Percentiles rank a stretch among this genome's conserved stretches.
phyloP scores from a whole-genome alignment of 1,140 invertebrate genomes.

The Streblospio benedicti region DNA sequence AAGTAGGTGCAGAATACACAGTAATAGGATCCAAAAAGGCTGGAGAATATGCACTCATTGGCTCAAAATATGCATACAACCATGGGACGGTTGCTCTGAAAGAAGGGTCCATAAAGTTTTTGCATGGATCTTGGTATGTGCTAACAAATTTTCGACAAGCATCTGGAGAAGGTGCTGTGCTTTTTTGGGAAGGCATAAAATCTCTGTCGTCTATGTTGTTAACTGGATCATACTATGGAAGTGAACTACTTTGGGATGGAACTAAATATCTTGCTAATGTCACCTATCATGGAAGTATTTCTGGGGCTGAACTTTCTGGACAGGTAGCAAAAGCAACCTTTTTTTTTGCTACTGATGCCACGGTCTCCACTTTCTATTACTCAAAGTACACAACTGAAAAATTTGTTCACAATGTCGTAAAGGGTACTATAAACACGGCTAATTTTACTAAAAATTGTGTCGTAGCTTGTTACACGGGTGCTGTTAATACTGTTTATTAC shows the following conservation, averaged over 20 bases:
- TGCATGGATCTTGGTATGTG: background rate
- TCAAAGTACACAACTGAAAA: no score
- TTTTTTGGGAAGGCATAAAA: background rate
- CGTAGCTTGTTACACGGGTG: background rate
- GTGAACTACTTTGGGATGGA: background rate
- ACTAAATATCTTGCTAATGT: background rate
- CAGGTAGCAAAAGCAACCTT: background rate
- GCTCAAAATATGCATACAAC: background rate
- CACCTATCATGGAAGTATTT: background rate
- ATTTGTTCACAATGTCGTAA: no score
- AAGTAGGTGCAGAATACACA: background rate
- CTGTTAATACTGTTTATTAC: background rate
- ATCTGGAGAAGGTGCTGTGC: conserved; percentile 1
- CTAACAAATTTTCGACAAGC: conserved; percentile 6
- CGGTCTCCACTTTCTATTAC: background rate
- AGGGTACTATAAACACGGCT: no score
- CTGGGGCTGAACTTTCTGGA: background rate
- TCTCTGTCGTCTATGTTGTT: background rate
- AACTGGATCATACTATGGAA: conserved; percentile 6
- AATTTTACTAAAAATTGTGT: no score
- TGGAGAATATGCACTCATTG: background rate
- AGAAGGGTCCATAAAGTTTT: background rate
- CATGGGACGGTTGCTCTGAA: conserved; percentile 6
- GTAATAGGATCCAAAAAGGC: background rate
- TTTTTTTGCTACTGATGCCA: background rate